Percentiles rank a stretch among this genome's conserved stretches.
Evolutionary conservation across 2,797 vertebrate species (phyloP).

Genomic region (Phalloptychus januarius): DNA sequence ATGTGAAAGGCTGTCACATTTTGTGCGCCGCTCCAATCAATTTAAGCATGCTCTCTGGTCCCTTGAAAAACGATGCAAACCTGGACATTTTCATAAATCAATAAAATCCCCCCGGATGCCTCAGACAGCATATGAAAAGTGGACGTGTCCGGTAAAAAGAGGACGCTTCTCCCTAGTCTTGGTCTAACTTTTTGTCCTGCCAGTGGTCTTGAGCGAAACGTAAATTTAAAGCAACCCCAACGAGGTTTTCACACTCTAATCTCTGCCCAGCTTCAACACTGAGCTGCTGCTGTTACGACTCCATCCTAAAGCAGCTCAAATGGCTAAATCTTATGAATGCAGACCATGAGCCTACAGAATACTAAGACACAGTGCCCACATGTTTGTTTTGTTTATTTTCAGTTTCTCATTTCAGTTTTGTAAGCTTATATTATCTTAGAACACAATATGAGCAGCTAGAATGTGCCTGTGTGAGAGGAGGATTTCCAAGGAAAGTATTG

Average conservation of each 20-base stretch:
- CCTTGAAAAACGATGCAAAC: too few relatives aligned
- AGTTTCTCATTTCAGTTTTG: not conserved
- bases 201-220: not conserved
- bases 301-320: not conserved
- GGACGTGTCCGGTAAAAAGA: not conserved
- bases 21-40: too few relatives aligned
- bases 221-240: not conserved
- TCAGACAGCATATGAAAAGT: not conserved
- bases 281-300: not conserved
- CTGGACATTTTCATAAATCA: too few relatives aligned
- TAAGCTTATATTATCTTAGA: not conserved
- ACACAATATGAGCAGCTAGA: not conserved
- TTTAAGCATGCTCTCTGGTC: too few relatives aligned
- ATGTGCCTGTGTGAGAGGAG: constrained; percentile 1
- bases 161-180: too few relatives aligned
- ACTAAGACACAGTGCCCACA: not conserved
- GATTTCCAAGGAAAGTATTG: not conserved
- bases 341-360: not conserved
- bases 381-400: not conserved
- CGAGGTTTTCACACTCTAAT: not conserved
- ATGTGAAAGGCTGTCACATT: too few relatives aligned
- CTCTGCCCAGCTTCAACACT: not conserved
- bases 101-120: too few relatives aligned
- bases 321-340: not conserved
- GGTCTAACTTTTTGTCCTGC: not conserved